Evolutionary conservation across 2,797 vertebrate genomes (phyloP).

Genomic region (Rhodeus uyekii): DNA sequence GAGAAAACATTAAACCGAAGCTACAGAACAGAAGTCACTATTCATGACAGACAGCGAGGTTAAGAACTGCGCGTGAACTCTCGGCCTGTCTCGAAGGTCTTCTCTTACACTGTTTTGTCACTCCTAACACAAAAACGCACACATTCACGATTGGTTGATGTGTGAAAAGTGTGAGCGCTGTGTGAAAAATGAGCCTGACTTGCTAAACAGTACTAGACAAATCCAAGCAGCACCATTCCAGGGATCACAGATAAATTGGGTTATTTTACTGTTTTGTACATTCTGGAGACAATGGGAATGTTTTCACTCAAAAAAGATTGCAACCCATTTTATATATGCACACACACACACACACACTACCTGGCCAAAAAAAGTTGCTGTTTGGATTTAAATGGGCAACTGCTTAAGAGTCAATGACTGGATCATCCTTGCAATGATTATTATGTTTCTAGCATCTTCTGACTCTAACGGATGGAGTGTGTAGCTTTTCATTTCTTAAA

Average conservation of each 20-base stretch:
- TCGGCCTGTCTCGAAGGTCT: neutral
- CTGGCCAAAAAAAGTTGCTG: too few relatives aligned
- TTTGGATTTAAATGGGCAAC: too few relatives aligned
- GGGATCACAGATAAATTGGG: neutral
- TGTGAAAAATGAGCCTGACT: neutral
- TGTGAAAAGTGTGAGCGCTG: slow-evolving; percentile 12
- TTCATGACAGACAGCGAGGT: neutral
- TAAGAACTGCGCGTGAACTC: neutral
- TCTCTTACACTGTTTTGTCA: slow-evolving; percentile 3
- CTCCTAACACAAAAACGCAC: slow-evolving; percentile 14
- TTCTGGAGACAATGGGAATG: neutral
- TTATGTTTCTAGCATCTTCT: too few relatives aligned
- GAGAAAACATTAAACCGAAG: slow-evolving; percentile 5
- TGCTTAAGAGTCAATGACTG: too few relatives aligned
- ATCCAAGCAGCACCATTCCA: neutral
- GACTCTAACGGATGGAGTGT: too few relatives aligned
- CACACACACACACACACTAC: too few relatives aligned
- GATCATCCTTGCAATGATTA: too few relatives aligned
- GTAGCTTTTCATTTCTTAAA: too few relatives aligned
- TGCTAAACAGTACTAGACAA: neutral
- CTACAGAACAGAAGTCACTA: slow-evolving; percentile 30
- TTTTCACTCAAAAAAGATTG: neutral
- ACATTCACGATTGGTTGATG: neutral
- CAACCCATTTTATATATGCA: neutral
- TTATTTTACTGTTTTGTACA: neutral